These are phyloP conservation scores for Lasioglossum marginatum DNA, from an alignment of 2,888 invertebrate species.

Conservation along the genomic window DNA sequence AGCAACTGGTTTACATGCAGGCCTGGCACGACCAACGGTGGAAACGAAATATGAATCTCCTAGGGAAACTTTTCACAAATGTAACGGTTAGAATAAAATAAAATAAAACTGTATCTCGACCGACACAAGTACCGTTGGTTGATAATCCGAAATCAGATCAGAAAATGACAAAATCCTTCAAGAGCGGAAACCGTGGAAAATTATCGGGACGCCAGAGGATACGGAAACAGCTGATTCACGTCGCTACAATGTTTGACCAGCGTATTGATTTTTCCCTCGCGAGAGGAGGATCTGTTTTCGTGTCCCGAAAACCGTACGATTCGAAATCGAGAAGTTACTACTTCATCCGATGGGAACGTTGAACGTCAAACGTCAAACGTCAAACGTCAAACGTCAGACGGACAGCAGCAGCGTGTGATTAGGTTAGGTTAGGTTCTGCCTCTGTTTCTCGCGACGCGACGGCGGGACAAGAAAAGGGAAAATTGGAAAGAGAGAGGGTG, in stretches of 20 bases:
- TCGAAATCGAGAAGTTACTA: not conserved
- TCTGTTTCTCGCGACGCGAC: not conserved
- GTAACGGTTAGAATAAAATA: not conserved
- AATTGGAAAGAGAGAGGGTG: slow-evolving; percentile 38
- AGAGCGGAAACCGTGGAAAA: not conserved
- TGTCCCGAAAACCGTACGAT: slow-evolving; percentile 4
- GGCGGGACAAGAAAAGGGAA: slow-evolving; percentile 5
- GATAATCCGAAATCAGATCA: not conserved
- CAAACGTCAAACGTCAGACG: slow-evolving; percentile 50
- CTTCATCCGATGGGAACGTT: not conserved
- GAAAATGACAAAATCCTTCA: not conserved
- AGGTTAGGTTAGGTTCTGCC: slow-evolving; percentile 37
- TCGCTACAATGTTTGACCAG: slow-evolving; percentile 53
- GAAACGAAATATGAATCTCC: not conserved
- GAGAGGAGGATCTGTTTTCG: slow-evolving; percentile 38
- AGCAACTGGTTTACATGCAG: not conserved
- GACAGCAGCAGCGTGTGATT: slow-evolving; percentile 27
- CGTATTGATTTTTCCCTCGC: slow-evolving; percentile 73
- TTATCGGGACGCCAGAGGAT: slow-evolving; percentile 9
- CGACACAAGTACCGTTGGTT: not conserved
- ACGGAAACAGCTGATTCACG: slow-evolving; percentile 72
- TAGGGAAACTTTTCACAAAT: not conserved
- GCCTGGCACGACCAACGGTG: not conserved
- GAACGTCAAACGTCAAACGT: slow-evolving; percentile 25
- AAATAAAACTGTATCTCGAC: not conserved